Evolutionary conservation across 2,797 vertebrate species (phyloP).

Genomic region (Xenops minutus): DNA sequence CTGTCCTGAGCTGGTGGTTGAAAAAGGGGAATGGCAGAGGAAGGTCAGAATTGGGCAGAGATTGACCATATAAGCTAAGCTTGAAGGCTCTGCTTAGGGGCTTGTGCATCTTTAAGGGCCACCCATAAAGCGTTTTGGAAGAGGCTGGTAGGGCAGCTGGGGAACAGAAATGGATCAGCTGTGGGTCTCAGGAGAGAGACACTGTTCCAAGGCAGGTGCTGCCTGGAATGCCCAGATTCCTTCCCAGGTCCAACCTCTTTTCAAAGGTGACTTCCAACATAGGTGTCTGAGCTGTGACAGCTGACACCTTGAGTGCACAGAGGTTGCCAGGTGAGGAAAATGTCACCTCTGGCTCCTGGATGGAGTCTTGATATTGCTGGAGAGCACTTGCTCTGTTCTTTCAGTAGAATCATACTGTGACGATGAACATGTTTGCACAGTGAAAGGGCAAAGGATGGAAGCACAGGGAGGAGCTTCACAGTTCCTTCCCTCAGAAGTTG

Average conservation of each 20-base stretch:
- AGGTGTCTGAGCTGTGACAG: neutral
- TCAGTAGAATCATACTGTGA: rapidly evolving
- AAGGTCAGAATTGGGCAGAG: neutral
- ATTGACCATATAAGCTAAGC: rapidly evolving
- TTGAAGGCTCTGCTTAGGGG: neutral
- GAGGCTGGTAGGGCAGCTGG: neutral
- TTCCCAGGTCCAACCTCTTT: neutral
- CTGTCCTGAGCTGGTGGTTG: neutral
- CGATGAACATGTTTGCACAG: rapidly evolving
- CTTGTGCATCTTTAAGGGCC: neutral
- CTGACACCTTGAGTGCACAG: neutral
- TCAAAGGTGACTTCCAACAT: neutral
- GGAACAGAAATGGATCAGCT: neutral
- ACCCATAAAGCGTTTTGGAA: neutral
- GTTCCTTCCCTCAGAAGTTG: neutral
- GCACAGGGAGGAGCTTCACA: neutral
- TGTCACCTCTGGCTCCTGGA: neutral
- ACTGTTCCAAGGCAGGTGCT: neutral
- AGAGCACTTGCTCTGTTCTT: neutral
- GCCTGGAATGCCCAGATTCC: neutral
- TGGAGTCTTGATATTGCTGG: neutral
- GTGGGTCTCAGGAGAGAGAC: neutral
- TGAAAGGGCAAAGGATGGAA: neutral
- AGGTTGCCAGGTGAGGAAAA: neutral
- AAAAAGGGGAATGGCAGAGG: neutral